A percentile compares a stretch with the other conserved stretches of the same genome.
Evolutionary conservation across 2,797 vertebrate genomes (phyloP).

Genomic region (Menidia menidia): DNA sequence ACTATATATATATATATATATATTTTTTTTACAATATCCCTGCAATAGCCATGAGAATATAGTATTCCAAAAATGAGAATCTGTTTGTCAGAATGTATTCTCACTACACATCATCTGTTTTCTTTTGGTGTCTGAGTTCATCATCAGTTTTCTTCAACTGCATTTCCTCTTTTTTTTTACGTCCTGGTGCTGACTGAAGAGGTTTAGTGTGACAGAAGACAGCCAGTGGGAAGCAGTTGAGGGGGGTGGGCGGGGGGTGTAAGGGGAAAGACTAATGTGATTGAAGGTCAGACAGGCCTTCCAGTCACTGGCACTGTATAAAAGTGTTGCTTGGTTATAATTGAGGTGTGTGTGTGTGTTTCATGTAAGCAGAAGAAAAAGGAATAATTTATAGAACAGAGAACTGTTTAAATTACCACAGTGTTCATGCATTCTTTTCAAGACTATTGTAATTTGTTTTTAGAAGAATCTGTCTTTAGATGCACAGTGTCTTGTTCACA

Average conservation of each 20-base stretch:
- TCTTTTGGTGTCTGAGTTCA: no score
- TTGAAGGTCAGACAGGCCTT: slow-evolving; percentile 75
- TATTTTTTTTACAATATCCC: no score
- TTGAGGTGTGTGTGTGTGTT: slow-evolving; percentile 33
- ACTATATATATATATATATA: no score
- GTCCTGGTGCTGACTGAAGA: slow-evolving; percentile 31
- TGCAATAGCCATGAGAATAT: no score
- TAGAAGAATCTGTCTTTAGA: neutral
- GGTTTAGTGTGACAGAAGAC: slow-evolving; percentile 45
- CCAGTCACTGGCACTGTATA: slow-evolving; percentile 46
- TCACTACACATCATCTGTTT: no score
- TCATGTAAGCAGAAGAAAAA: slow-evolving; percentile 25
- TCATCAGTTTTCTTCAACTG: slow-evolving; percentile 35
- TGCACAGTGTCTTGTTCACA: no score
- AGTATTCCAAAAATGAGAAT: no score
- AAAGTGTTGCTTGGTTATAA: slow-evolving; percentile 41
- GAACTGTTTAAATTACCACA: slow-evolving; percentile 8
- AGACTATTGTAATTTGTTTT: slow-evolving; percentile 36
- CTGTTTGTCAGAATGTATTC: no score
- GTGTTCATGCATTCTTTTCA: slow-evolving; percentile 20
- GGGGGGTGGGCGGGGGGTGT: slow-evolving; percentile 39
- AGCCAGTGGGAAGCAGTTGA: slow-evolving; percentile 58
- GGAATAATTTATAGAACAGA: slow-evolving; percentile 30
- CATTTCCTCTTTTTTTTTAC: slow-evolving; percentile 52
- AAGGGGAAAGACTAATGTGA: slow-evolving; percentile 60